Percentiles rank a stretch among this genome's conserved stretches.
Evolutionary conservation across 2,113 vertebrate species (phyloP).

Genomic region (Copsychus sechellarum): DNA sequence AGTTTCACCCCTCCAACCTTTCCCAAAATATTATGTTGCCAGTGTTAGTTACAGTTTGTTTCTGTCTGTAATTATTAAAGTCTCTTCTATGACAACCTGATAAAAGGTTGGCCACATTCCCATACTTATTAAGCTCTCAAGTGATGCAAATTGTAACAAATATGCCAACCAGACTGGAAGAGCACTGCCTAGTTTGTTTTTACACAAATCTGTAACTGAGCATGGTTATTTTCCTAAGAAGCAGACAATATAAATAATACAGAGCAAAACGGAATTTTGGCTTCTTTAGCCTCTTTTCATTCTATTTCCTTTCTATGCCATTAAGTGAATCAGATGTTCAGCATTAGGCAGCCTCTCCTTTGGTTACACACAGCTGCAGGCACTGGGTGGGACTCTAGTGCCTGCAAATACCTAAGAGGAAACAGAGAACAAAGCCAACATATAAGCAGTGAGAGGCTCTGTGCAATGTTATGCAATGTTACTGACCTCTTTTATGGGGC

Average conservation of each 20-base stretch:
- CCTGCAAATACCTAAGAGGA: conserved; percentile 54
- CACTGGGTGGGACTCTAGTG: conserved; percentile 31
- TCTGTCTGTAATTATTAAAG: conserved; percentile 63
- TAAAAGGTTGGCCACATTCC: conserved; percentile 51
- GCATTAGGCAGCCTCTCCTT: conserved; percentile 24
- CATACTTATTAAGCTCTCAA: conserved; percentile 48
- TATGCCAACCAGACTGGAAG: conserved; percentile 19
- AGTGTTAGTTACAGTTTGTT: conserved; percentile 64
- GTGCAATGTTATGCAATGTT: background rate
- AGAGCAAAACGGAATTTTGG: conserved; percentile 36
- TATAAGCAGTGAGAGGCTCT: background rate
- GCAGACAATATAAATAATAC: conserved; percentile 39
- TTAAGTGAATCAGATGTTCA: conserved; percentile 43
- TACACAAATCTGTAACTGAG: conserved; percentile 22
- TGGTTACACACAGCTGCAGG: conserved; percentile 52
- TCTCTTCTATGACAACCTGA: conserved; percentile 56
- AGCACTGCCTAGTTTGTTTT: conserved; percentile 15
- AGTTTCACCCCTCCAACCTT: conserved; percentile 52
- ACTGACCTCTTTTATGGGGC: conserved; percentile 50
- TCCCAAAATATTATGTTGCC: conserved; percentile 60
- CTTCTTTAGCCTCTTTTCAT: conserved; percentile 19
- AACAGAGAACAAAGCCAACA: conserved; percentile 47
- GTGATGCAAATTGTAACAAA: conserved; percentile 60
- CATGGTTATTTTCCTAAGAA: conserved; percentile 15
- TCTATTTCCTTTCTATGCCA: background rate